phyloP scores from a whole-genome alignment of 1,140 invertebrate species.

The Eriosoma lanigerum region DNA sequence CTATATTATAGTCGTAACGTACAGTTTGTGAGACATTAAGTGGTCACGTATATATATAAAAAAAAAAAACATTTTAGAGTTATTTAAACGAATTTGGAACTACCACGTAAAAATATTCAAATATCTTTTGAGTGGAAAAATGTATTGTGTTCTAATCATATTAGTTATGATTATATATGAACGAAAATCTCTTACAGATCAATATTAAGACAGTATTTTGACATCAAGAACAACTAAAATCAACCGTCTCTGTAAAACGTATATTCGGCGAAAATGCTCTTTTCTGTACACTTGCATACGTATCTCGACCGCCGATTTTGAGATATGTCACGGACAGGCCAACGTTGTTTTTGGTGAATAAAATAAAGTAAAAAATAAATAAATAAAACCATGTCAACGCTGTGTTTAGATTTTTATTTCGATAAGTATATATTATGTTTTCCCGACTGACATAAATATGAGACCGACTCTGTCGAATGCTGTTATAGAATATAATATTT shows the following conservation, averaged over 20 bases:
- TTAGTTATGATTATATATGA: neutral
- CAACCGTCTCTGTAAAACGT: neutral
- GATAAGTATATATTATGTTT: neutral
- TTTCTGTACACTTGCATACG: neutral
- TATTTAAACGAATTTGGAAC: neutral
- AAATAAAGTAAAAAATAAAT: neutral
- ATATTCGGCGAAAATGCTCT: neutral
- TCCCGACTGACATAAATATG: too few relatives aligned
- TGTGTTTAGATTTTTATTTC: neutral
- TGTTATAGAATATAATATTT: too few relatives aligned
- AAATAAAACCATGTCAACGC: neutral
- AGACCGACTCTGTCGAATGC: neutral
- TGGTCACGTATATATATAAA: neutral
- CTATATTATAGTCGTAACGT: too few relatives aligned
- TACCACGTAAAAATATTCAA: neutral
- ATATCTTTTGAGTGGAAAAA: neutral
- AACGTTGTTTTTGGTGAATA: neutral
- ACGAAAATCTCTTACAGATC: neutral
- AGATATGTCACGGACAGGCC: neutral
- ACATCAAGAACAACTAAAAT: neutral
- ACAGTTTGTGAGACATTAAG: neutral
- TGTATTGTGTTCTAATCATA: neutral
- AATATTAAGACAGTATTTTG: neutral
- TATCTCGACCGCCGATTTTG: neutral
- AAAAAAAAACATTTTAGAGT: neutral